Conservation (phyloP, 2,113 vertebrate species). For the Marmota flaviventris region DNA sequence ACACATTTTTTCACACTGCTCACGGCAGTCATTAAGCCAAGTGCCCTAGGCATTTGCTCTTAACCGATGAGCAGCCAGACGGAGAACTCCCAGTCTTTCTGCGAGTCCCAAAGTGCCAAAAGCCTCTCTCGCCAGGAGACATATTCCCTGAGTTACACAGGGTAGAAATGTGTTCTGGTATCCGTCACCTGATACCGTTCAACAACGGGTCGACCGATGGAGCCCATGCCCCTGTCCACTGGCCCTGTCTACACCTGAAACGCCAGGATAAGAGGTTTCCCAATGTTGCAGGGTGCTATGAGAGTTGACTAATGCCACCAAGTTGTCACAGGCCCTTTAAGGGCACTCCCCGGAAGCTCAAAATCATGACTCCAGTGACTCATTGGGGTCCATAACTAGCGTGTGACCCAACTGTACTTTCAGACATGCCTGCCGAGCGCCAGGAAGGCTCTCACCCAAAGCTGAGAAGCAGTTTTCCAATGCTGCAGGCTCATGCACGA, state of each 20-base stretch:
- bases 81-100: constrained; percentile 59
- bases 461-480: constrained; percentile 80
- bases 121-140: constrained; percentile 53
- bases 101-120: constrained; percentile 46
- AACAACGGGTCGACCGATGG: neutral
- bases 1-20: constrained; percentile 49
- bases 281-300: neutral
- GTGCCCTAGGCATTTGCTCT: constrained; percentile 68
- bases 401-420: constrained; percentile 61
- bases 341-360: neutral
- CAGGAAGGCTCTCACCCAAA: constrained; percentile 75
- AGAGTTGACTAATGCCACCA: neutral
- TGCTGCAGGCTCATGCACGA: constrained; percentile 78
- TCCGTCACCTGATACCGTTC: neutral
- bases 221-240: neutral
- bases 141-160: neutral
- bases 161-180: neutral
- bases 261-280: constrained; percentile 25
- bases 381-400: neutral
- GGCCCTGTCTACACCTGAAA: neutral
- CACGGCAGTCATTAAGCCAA: constrained; percentile 58
- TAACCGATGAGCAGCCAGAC: constrained; percentile 59
- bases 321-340: neutral
- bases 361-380: neutral
- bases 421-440: constrained; percentile 28